Base-by-base conservation (phyloP, 1,140 invertebrate species). In the Neodiprion pinetum region DNA sequence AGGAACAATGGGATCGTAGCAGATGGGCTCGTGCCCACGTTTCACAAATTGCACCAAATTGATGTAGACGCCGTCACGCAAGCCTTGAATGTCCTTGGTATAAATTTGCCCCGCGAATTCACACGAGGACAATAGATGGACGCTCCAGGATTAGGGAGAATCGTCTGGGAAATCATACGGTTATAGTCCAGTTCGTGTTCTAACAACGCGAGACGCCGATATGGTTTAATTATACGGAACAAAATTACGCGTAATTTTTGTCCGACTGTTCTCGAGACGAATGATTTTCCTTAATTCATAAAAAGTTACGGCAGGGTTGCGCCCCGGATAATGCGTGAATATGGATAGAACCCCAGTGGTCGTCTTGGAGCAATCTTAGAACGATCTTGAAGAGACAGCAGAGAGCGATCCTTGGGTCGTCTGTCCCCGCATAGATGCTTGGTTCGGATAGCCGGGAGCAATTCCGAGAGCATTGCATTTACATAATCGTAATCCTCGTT, bases 401-500 rank as follows among this genome's bases (percentile, higher is more conserved):
- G 3, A 61, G 53, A 61, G 53, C 11, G 4, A 61, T 61, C 53
- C n/a, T 61, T 61, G n/a, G n/a, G 53, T 17, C 9, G 53, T 61
- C 53, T 17, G 7, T 61, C 53, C 53, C 9, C 53, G 53, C 53
- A 9, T 61, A 61, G 53, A 61, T 61, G 53, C 53, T 61, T 9
- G 53, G 11, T 17, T 9, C 11, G 53, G 53, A 61, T 61, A 61
- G 53, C 53, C 53, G n/a, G 8, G 53, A 61, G 53, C 53, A 61
- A 61, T 47, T 69, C 17, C 40, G 67, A 69, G 17, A 69, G 40
- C 67, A 69, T 81, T 85, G 82, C 81, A 86, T 88, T 88, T 87
- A 84, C 82, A 88, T 88, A 87, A 87, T 82, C 79, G 78, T 84
- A 82, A 84, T 82, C 80, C 83, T 81, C 81, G 82, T 86, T 83